Percentiles rank a stretch among this genome's conserved stretches.
phyloP scores from a whole-genome alignment of 2,797 vertebrate species.

The Tympanoctomys barrerae region DNA sequence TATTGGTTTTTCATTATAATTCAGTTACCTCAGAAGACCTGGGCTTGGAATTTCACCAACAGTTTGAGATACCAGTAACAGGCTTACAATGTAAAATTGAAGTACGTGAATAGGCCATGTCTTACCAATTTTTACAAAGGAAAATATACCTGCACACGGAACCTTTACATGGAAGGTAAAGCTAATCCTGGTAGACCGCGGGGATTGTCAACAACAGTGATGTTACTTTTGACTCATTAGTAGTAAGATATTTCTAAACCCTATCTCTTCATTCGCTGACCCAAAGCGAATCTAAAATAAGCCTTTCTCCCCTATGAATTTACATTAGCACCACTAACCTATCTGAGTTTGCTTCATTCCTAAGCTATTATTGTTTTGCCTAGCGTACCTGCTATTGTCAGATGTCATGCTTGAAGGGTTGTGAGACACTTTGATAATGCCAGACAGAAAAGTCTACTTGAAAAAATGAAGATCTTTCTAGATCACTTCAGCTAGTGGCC shows the following conservation, averaged over 20 bases:
- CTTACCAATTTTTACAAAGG: not conserved
- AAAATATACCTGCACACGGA: slow-evolving; percentile 8
- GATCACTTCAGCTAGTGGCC: not conserved
- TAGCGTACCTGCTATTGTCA: not conserved
- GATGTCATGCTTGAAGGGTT: not conserved
- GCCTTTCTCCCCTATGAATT: not conserved
- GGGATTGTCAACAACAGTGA: not conserved
- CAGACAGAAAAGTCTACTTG: slow-evolving; percentile 39
- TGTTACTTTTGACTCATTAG: slow-evolving; percentile 21
- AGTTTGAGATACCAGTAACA: not conserved
- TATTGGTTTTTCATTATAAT: slow-evolving; percentile 27
- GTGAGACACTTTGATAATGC: not conserved
- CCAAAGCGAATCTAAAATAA: slow-evolving; percentile 38
- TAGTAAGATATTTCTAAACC: slow-evolving; percentile 33
- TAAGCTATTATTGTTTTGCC: slow-evolving; percentile 1
- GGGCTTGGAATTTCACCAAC: slow-evolving; percentile 35
- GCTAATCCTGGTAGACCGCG: not conserved
- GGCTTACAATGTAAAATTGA: slow-evolving; percentile 42
- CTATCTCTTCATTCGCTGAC: not conserved
- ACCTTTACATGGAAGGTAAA: not conserved
- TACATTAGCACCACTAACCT: not conserved
- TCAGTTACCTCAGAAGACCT: slow-evolving; percentile 45
- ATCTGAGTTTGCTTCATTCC: not conserved
- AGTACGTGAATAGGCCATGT: not conserved
- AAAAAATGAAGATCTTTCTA: slow-evolving; percentile 41